A percentile compares a stretch with the other conserved stretches of the same genome.
Conservation (phyloP, 1,140 invertebrate species). For the Anastrepha obliqua region DNA sequence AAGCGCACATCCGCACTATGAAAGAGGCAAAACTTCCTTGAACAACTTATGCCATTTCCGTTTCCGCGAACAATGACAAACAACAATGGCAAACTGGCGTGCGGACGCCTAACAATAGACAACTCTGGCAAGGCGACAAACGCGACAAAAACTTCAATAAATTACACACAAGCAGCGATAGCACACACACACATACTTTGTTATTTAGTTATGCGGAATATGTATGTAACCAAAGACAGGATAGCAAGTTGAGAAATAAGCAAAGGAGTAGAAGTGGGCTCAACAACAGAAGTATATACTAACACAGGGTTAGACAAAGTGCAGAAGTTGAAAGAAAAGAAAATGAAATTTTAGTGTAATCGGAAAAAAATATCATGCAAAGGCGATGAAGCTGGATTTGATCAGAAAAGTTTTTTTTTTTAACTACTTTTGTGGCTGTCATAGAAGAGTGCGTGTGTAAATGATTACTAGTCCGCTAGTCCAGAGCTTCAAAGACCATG, state of each 20-base stretch:
- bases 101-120: conserved; percentile 42
- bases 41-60: conserved; percentile 55
- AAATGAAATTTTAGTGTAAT: not conserved
- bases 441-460: too few species aligned
- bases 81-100: conserved; percentile 45
- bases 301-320: not conserved
- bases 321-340: not conserved
- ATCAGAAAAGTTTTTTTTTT: not conserved
- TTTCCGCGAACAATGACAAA: conserved; percentile 54
- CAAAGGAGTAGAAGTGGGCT: too few species aligned
- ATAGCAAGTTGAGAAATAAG: not conserved
- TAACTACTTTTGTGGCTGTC: not conserved
- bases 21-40: conserved; percentile 51
- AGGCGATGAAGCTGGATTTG: not conserved
- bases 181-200: not conserved
- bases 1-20: conserved; percentile 26
- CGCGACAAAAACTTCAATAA: conserved; percentile 44
- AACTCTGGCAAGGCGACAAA: conserved; percentile 28
- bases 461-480: too few species aligned
- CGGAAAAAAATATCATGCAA: not conserved
- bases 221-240: not conserved
- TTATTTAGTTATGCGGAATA: not conserved
- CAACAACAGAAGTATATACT: not conserved
- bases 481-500: too few species aligned
- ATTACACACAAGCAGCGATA: not conserved